phyloP scores from a whole-genome alignment of 2,797 vertebrate genomes.

The Lates japonicus region DNA sequence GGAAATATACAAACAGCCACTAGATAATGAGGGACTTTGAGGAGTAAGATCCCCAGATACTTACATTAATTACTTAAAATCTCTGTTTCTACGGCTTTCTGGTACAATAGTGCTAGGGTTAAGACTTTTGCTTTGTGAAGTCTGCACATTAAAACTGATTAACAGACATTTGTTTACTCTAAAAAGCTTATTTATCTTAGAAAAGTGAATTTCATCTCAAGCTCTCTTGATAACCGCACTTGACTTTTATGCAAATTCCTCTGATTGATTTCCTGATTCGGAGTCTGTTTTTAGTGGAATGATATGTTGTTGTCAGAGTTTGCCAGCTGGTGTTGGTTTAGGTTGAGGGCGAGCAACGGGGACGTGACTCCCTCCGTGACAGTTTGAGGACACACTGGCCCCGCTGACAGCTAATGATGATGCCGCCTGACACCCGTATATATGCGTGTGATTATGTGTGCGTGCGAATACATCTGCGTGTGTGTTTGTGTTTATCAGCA shows the following conservation, averaged over 20 bases:
- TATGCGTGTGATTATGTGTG: neutral
- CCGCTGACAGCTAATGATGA: slow-evolving; percentile 63
- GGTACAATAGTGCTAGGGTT: too few relatives aligned
- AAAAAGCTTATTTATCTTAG: neutral
- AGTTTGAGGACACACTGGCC: slow-evolving; percentile 66
- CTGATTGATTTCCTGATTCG: neutral
- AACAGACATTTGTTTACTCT: neutral
- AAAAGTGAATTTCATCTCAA: neutral
- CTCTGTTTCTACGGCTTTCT: too few relatives aligned
- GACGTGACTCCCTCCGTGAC: slow-evolving; percentile 52
- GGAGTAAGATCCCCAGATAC: too few relatives aligned
- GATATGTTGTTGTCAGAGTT: neutral
- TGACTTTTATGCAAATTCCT: slow-evolving; percentile 9
- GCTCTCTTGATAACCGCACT: neutral
- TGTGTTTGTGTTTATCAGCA: slow-evolving; percentile 1
- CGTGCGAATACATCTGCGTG: slow-evolving; percentile 4
- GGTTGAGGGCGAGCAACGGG: slow-evolving; percentile 30
- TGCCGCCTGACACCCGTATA: slow-evolving; percentile 60
- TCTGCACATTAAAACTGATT: neutral
- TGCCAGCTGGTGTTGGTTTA: slow-evolving; percentile 53
- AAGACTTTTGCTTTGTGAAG: too few relatives aligned
- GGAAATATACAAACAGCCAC: too few relatives aligned
- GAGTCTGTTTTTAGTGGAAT: neutral
- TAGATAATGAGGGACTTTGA: too few relatives aligned
- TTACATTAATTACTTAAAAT: too few relatives aligned